phyloP scores from a whole-genome alignment of 2,113 vertebrate genomes.

The Crotalus viridis region DNA sequence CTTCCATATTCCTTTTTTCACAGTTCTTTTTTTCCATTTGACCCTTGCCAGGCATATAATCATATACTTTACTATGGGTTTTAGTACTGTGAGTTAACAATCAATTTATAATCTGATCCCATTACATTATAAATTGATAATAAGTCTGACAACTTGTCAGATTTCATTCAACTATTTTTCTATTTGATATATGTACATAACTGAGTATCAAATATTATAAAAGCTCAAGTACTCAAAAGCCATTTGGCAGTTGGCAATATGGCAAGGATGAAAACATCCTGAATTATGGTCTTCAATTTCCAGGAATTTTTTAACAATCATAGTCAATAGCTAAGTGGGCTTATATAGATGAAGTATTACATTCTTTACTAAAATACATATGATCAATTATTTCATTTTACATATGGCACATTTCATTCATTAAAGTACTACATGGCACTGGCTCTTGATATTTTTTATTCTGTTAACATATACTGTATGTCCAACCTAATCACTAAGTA shows the following conservation, averaged over 20 bases:
- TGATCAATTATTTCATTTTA: background rate
- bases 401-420: background rate
- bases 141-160: background rate
- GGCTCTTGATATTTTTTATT: background rate
- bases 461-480: background rate
- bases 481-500: background rate
- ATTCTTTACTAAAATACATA: background rate
- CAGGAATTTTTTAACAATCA: background rate
- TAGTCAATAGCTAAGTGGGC: background rate
- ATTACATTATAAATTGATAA: background rate
- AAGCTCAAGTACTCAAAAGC: background rate
- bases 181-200: background rate
- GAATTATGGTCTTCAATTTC: background rate
- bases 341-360: background rate
- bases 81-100: background rate
- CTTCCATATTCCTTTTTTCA: background rate
- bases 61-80: background rate
- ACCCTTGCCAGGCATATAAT: background rate
- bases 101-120: background rate
- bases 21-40: background rate
- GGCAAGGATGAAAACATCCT: background rate
- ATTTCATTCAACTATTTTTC: background rate
- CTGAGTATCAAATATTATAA: background rate
- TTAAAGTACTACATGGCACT: background rate
- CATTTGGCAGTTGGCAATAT: background rate